phyloP scores from a whole-genome alignment of 2,888 invertebrate genomes.

The Schizaphis graminum region DNA sequence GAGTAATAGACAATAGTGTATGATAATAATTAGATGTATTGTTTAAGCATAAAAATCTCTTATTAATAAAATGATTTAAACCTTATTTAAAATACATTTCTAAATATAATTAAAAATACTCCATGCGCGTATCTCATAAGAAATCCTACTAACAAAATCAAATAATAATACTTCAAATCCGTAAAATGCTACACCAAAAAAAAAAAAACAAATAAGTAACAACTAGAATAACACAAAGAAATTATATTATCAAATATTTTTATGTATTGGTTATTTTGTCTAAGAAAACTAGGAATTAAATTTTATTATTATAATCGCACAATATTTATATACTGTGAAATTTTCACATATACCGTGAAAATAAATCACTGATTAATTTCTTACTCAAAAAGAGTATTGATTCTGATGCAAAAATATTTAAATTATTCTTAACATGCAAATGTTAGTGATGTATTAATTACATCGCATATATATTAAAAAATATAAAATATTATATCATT shows the following conservation, averaged over 20 bases:
- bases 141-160: neutral
- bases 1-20: neutral
- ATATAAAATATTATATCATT: neutral
- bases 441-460: neutral
- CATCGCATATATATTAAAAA: neutral
- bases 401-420: neutral
- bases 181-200: neutral
- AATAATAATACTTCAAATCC: neutral
- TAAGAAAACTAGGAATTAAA: neutral
- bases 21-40: neutral
- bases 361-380: neutral
- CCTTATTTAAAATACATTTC: neutral
- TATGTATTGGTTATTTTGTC: neutral
- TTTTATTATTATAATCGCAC: neutral
- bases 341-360: neutral
- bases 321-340: neutral
- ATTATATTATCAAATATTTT: neutral
- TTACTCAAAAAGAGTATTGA: neutral
- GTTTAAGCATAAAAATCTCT: neutral
- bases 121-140: neutral
- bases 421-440: neutral
- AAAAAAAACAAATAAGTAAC: neutral
- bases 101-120: neutral
- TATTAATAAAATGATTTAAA: neutral
- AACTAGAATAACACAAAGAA: neutral